These are phyloP conservation scores for Cebus imitator DNA, from an alignment of 2,113 vertebrate species.

Conservation along the genomic window DNA sequence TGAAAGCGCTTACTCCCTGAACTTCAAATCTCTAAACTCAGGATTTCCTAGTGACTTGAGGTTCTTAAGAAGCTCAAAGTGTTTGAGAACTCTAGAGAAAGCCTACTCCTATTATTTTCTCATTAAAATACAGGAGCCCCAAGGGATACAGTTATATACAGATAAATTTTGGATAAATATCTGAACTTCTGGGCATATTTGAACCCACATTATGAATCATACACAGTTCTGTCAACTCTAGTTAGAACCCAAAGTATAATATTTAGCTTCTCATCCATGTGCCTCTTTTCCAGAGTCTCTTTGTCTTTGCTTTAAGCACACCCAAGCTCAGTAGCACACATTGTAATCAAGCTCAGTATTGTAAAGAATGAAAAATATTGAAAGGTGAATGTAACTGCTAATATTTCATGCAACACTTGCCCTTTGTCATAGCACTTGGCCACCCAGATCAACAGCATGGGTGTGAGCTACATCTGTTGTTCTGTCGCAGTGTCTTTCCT, in stretches of 20 bases:
- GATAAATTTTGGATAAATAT: slow-evolving; percentile 45
- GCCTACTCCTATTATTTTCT: slow-evolving; percentile 19
- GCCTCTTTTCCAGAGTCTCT: slow-evolving; percentile 5
- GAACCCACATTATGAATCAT: neutral
- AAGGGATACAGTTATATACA: neutral
- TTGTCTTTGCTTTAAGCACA: slow-evolving; percentile 52
- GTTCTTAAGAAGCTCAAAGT: neutral
- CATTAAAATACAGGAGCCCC: slow-evolving; percentile 32
- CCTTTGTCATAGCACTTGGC: slow-evolving; percentile 32
- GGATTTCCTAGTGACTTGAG: neutral
- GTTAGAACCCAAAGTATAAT: neutral
- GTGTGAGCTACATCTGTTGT: slow-evolving; percentile 64
- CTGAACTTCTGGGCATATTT: slow-evolving; percentile 24
- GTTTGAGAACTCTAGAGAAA: slow-evolving; percentile 32
- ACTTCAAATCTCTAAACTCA: neutral
- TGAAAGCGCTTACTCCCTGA: neutral
- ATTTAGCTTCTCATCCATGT: neutral
- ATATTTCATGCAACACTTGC: neutral
- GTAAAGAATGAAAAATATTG: slow-evolving; percentile 54
- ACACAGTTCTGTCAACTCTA: neutral
- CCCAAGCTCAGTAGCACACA: neutral
- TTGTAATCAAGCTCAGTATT: slow-evolving; percentile 43
- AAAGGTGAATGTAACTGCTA: neutral
- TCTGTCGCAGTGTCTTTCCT: neutral
- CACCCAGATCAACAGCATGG: slow-evolving; percentile 1